Conservation (phyloP, 1,140 invertebrate species). For the Phymorhynchus buccinoides region DNA sequence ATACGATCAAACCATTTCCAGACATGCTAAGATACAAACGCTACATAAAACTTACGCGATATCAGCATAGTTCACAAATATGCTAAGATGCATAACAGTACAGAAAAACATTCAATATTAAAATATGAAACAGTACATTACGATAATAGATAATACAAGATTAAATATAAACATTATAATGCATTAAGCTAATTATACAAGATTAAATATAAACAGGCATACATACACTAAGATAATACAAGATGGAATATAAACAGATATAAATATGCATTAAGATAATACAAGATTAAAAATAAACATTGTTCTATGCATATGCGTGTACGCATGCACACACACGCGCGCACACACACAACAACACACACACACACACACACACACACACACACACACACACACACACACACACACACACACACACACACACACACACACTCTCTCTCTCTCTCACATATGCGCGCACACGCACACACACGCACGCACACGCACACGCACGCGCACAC, state of each 20-base stretch:
- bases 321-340: slow-evolving; percentile 27
- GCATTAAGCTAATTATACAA: too few species aligned
- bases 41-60: too few species aligned
- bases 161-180: too few species aligned
- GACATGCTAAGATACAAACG: too few species aligned
- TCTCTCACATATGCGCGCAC: slow-evolving; percentile 17
- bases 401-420: slow-evolving; percentile 28
- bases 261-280: too few species aligned
- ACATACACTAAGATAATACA: slow-evolving; percentile 4
- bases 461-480: slow-evolving; percentile 1
- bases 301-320: neutral
- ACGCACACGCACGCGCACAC: slow-evolving; percentile 30
- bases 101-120: too few species aligned
- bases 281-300: neutral
- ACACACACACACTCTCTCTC: neutral
- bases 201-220: neutral
- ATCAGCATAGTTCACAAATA: too few species aligned
- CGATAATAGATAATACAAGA: too few species aligned
- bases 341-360: neutral
- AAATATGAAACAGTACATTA: too few species aligned
- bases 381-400: slow-evolving; percentile 34
- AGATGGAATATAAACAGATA: too few species aligned
- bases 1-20: too few species aligned
- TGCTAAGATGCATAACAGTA: too few species aligned
- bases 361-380: slow-evolving; percentile 31